A percentile compares a stretch with the other conserved stretches of the same genome.
phyloP scores from a whole-genome alignment of 2,888 invertebrate genomes.

The Standfussiana lucernea region DNA sequence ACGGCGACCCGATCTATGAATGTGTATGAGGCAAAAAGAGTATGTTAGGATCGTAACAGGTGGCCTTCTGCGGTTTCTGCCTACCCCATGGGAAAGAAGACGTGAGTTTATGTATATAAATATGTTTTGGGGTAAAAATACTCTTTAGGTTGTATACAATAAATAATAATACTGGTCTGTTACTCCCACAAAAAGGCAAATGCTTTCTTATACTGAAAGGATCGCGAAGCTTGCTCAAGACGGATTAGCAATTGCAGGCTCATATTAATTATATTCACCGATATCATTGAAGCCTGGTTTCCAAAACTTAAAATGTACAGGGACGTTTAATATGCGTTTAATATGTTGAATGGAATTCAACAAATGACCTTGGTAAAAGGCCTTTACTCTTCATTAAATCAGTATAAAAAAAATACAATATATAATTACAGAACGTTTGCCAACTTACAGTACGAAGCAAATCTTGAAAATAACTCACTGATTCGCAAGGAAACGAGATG shows the following conservation, averaged over 20 bases:
- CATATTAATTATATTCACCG: background rate
- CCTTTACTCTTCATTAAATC: background rate
- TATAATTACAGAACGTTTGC: background rate
- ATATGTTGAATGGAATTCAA: background rate
- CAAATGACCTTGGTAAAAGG: background rate
- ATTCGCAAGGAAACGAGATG: conserved; percentile 10
- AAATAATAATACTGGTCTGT: background rate
- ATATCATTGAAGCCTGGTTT: background rate
- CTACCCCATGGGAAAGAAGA: too few species aligned
- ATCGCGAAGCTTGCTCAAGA: background rate
- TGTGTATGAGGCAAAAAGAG: background rate
- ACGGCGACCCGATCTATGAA: background rate
- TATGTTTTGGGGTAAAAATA: too few species aligned
- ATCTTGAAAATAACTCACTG: conserved; percentile 7
- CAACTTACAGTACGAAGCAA: background rate
- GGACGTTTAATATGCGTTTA: background rate
- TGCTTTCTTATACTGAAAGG: background rate
- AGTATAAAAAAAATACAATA: background rate
- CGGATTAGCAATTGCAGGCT: background rate
- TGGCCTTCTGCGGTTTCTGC: background rate
- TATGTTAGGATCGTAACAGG: background rate
- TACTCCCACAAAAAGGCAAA: background rate
- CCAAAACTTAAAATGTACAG: background rate
- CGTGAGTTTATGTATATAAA: too few species aligned
- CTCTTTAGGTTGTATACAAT: background rate